Evolutionary conservation across 1,140 invertebrate species (phyloP).

Genomic region (Capitella teleta): DNA sequence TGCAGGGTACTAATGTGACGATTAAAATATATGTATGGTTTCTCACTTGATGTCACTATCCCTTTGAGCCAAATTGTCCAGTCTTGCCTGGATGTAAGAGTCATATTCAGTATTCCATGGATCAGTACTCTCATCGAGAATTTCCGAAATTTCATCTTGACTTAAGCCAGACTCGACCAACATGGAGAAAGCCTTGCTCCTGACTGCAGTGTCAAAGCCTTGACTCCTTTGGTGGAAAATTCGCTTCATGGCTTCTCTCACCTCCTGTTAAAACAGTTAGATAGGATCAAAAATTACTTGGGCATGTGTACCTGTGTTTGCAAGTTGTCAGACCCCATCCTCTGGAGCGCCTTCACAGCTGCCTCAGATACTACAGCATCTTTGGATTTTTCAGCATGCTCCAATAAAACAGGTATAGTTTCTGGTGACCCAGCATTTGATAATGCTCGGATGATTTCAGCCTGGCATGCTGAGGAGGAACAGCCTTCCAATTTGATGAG

Average conservation of each 20-base stretch:
- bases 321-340: slow-evolving; percentile 12
- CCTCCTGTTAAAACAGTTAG: slow-evolving; percentile 14
- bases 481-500: neutral
- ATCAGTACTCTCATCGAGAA: slow-evolving; percentile 18
- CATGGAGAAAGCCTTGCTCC: slow-evolving; percentile 24
- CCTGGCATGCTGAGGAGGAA: neutral
- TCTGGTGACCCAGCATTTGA: slow-evolving; percentile 26
- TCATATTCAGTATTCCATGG: slow-evolving; percentile 9
- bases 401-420: slow-evolving; percentile 17
- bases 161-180: slow-evolving; percentile 20
- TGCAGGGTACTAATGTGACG: neutral
- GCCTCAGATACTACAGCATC: slow-evolving; percentile 20
- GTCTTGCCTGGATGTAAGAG: slow-evolving; percentile 20
- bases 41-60: slow-evolving; percentile 9
- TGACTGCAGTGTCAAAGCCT: slow-evolving; percentile 29
- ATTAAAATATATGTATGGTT: neutral
- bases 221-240: slow-evolving; percentile 31
- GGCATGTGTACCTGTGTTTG: neutral
- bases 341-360: slow-evolving; percentile 26
- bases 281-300: neutral
- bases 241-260: slow-evolving; percentile 18
- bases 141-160: slow-evolving; percentile 18
- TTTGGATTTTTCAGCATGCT: slow-evolving; percentile 15
- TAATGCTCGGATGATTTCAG: slow-evolving; percentile 1
- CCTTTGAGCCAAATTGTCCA: slow-evolving; percentile 20